Base-by-base conservation (phyloP, 2,797 vertebrate genomes). In the Mastacembelus armatus region DNA sequence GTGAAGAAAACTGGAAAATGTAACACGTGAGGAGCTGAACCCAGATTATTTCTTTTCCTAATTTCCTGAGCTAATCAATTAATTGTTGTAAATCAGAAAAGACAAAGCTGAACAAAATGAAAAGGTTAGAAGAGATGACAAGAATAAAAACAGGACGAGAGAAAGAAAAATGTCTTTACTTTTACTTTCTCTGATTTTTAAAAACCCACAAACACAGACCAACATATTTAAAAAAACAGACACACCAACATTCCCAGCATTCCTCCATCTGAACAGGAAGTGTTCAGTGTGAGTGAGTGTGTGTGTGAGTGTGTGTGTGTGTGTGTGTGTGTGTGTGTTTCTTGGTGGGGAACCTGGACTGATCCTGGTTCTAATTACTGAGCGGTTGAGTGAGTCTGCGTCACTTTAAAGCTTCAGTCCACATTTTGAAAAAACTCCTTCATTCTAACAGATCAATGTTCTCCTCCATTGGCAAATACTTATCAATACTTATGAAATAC, bases 361-460 rank as follows among this genome's bases (percentile, higher is more conserved):
- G 69, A 70, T 85, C 43, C 81, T 83, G 85, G 49, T 81, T 89
- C 87, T 73, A 85, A 90, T 90, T 91, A 91, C 59, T 22, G 60
- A 81, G 58, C 33, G 21, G 39, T 36, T 52, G n/a, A 65, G 26
- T 22, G 61, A 71, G 52, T 26, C 47, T 15, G 35, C 6, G 18
- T 45, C 55, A 49, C 50, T 29, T 48, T 19, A 21, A 49, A 40
- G 49, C 40, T 70, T 56, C 21, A 24, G 32, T 18, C 10, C 24
- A 45, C 15, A 7, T 24, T 45, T 56, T 32, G 22, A n/a, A n/a
- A n/a, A n/a, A n/a, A n/a, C n/a, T n/a, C n/a, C n/a, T n/a, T n/a
- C n/a, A n/a, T n/a, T n/a, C n/a, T n/a, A n/a, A n/a, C n/a, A 45
- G 1, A 4, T 43, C 30, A 32, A 10, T 32, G 32, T 10, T 4